Evolutionary conservation across 2,797 vertebrate species (phyloP).

Genomic region (Heteromormyrus szaboi): DNA sequence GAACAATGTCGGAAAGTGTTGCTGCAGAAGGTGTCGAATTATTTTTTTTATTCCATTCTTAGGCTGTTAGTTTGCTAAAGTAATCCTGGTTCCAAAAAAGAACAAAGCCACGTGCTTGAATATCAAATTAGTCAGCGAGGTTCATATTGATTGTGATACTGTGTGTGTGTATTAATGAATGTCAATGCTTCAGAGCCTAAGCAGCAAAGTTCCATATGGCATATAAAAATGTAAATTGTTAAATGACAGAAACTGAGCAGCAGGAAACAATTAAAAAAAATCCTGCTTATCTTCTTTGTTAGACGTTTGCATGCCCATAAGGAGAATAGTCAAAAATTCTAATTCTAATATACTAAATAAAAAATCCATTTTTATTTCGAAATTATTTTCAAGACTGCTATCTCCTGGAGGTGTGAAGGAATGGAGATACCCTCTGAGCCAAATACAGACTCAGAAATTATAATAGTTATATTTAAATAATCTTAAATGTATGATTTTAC

Average conservation of each 20-base stretch:
- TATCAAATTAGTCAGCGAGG: not conserved
- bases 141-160: not conserved
- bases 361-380: not conserved
- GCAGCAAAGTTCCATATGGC: not conserved
- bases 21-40: not conserved
- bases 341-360: not conserved
- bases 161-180: not conserved
- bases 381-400: not conserved
- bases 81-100: not conserved
- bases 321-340: not conserved
- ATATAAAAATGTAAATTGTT: not conserved
- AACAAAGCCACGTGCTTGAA: not conserved
- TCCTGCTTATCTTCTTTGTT: not conserved
- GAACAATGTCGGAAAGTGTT: conserved; percentile 19
- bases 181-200: not conserved
- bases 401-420: not conserved
- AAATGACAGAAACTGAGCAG: not conserved
- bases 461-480: not conserved
- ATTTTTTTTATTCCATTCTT: not conserved
- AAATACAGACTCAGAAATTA: not conserved
- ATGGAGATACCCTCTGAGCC: not conserved
- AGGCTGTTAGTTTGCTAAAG: not conserved
- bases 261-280: not conserved
- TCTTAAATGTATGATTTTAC: not conserved
- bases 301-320: not conserved